Evolutionary conservation across 1,140 invertebrate genomes (phyloP).

Genomic region (Anastrepha obliqua): DNA sequence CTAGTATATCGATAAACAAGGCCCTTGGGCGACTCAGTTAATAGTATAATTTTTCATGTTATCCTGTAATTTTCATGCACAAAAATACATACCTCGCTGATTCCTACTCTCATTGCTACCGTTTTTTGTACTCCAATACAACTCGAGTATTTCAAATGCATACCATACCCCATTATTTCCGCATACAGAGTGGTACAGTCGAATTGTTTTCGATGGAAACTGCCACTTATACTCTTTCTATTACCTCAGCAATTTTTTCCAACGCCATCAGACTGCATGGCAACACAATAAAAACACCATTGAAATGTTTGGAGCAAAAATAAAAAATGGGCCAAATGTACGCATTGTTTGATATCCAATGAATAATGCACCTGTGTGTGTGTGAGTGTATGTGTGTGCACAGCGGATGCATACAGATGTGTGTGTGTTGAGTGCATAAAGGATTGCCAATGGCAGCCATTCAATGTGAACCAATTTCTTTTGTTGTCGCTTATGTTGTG

Average conservation of each 20-base stretch:
- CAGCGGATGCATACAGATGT: background rate
- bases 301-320: slow-evolving; percentile 24
- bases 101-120: no score
- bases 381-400: background rate
- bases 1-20: no score
- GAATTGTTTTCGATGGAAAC: slow-evolving; percentile 23
- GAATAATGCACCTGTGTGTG: background rate
- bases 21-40: no score
- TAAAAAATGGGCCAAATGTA: slow-evolving; percentile 31
- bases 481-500: background rate
- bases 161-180: no score
- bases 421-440: background rate
- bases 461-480: slow-evolving; percentile 16
- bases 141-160: no score
- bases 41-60: no score
- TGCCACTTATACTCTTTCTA: slow-evolving; percentile 8
- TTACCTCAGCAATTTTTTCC: background rate
- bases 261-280: background rate
- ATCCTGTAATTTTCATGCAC: no score
- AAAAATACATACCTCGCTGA: no score
- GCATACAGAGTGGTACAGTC: background rate
- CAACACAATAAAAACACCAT: slow-evolving; percentile 31
- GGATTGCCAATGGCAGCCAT: slow-evolving; percentile 11
- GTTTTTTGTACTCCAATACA: no score
- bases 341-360: slow-evolving; percentile 25